These are phyloP conservation scores for Ambastaia sidthimunki DNA, from an alignment of 2,797 vertebrate species.

Conservation along the genomic window DNA sequence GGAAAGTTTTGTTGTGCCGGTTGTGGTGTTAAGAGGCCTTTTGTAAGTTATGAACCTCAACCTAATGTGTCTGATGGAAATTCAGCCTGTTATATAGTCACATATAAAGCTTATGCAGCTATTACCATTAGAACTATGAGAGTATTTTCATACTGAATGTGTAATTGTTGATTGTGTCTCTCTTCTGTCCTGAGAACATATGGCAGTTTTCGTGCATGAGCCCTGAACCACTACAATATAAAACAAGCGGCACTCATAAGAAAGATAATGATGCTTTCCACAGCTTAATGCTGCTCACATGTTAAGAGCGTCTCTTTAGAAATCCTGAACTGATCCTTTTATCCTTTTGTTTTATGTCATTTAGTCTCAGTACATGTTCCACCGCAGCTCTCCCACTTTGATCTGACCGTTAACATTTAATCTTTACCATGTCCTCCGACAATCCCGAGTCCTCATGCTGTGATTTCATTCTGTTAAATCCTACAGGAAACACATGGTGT, in stretches of 20 bases:
- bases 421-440: constrained; percentile 37
- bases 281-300: constrained; percentile 23
- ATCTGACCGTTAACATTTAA: constrained; percentile 46
- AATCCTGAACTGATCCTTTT: constrained; percentile 32
- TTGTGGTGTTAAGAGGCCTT: too few species aligned
- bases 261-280: constrained; percentile 9
- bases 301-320: constrained; percentile 32
- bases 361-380: constrained; percentile 26
- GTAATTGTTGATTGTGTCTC: neutral
- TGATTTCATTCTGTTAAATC: constrained; percentile 3
- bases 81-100: neutral
- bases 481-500: constrained; percentile 17
- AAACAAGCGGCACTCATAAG: constrained; percentile 2
- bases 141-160: neutral
- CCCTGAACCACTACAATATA: neutral
- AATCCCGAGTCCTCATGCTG: neutral
- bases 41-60: neutral
- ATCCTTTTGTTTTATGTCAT: constrained; percentile 46
- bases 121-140: neutral
- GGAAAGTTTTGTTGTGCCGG: too few species aligned
- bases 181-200: neutral
- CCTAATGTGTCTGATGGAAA: neutral
- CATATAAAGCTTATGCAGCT: neutral
- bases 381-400: constrained; percentile 22
- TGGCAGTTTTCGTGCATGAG: constrained; percentile 1